Conservation (phyloP, 2,113 vertebrate genomes). For the Montifringilla adamsi region DNA sequence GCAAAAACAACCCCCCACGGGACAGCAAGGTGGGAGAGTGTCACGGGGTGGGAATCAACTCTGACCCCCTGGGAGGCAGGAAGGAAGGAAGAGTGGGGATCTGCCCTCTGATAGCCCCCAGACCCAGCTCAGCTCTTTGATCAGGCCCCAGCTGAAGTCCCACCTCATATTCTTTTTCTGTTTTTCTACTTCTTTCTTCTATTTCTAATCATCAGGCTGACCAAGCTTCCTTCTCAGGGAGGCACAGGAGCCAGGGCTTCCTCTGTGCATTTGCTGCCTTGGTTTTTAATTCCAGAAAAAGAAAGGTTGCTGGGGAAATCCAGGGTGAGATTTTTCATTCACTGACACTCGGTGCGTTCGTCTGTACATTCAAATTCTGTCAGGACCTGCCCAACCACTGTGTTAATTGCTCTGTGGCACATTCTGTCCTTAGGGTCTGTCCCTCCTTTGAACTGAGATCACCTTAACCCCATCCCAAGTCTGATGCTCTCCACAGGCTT, state of each 20-base stretch:
- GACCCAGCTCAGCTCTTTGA: background rate
- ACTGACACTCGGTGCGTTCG: fast-evolving
- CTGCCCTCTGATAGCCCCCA: background rate
- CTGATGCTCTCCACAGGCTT: background rate
- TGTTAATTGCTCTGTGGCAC: background rate
- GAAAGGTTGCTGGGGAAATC: background rate
- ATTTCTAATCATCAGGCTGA: background rate
- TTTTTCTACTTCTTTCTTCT: background rate
- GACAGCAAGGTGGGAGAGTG: background rate
- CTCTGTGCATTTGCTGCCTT: background rate
- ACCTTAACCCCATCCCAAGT: background rate
- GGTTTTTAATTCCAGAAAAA: background rate
- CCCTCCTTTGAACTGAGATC: background rate
- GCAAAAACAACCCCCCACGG: background rate
- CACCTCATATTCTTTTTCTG: background rate
- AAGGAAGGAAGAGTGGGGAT: background rate
- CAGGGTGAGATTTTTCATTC: background rate
- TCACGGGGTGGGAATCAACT: background rate
- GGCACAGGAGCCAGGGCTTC: background rate
- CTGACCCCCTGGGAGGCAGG: background rate
- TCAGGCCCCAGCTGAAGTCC: background rate
- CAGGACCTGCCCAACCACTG: background rate
- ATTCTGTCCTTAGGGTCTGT: background rate
- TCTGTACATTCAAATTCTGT: background rate
- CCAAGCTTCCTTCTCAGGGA: background rate